These are phyloP conservation scores for Acleris emargana DNA, from an alignment of 2,888 invertebrate species.

Conservation along the genomic window DNA sequence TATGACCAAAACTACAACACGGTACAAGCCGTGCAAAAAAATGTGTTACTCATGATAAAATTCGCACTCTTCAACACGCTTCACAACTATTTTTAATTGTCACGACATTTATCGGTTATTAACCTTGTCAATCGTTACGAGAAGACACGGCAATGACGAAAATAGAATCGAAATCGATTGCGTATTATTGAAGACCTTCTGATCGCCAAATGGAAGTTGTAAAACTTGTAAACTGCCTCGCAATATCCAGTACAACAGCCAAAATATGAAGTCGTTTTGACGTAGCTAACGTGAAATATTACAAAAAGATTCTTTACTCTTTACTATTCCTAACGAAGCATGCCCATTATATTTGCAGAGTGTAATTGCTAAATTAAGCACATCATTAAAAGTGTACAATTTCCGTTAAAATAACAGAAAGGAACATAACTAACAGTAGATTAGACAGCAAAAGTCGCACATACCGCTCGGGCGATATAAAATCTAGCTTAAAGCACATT, in stretches of 20 bases:
- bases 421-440: slow-evolving; percentile 12
- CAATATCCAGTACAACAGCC: not conserved
- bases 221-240: slow-evolving; percentile 6
- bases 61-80: slow-evolving; percentile 51
- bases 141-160: slow-evolving; percentile 38
- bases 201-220: slow-evolving; percentile 13
- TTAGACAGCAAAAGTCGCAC: slow-evolving; percentile 16
- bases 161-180: slow-evolving; percentile 34
- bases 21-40: slow-evolving; percentile 53
- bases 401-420: slow-evolving; percentile 36
- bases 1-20: not conserved
- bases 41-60: slow-evolving; percentile 60
- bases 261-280: not conserved
- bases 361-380: slow-evolving; percentile 7
- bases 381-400: slow-evolving; percentile 42
- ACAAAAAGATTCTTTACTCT: not conserved
- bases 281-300: not conserved
- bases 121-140: slow-evolving; percentile 52
- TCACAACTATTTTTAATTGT: slow-evolving; percentile 53
- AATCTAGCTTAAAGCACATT: slow-evolving; percentile 24
- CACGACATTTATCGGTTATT: slow-evolving; percentile 51
- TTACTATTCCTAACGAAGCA: slow-evolving; percentile 5
- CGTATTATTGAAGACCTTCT: slow-evolving; percentile 27
- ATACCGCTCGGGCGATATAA: slow-evolving; percentile 17
- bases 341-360: slow-evolving; percentile 6